phyloP scores from a whole-genome alignment of 2,888 invertebrate species.

The Stegophylla sp. region DNA sequence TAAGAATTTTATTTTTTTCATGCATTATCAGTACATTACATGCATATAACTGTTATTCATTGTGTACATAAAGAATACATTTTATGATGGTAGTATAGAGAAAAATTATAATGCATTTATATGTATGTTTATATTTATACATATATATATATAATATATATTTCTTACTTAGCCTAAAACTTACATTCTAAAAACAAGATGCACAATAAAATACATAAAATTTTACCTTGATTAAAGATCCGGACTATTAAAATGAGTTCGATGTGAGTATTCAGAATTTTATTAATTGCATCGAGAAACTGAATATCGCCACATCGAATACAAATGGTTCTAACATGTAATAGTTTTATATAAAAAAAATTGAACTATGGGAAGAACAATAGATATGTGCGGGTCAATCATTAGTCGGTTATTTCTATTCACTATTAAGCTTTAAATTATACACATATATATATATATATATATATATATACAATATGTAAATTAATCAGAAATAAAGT shows the following conservation, averaged over 20 bases:
- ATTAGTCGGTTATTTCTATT: conserved; percentile 32
- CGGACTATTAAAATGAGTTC: conserved; percentile 43
- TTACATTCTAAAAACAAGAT: conserved; percentile 38
- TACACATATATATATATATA: neutral
- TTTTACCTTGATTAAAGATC: conserved; percentile 50
- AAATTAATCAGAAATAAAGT: too few relatives aligned
- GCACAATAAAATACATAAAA: conserved; percentile 13
- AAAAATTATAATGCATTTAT: conserved; percentile 25
- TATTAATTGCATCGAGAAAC: neutral
- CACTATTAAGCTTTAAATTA: conserved; percentile 18
- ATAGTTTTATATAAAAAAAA: neutral
- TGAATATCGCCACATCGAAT: neutral
- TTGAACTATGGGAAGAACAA: conserved; percentile 25
- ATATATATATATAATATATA: too few relatives aligned
- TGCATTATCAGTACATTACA: neutral
- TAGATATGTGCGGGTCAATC: conserved; percentile 43
- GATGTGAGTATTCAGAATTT: neutral
- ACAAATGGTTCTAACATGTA: neutral
- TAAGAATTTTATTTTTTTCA: too few relatives aligned
- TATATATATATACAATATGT: too few relatives aligned
- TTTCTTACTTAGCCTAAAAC: conserved; percentile 42
- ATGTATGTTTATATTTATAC: too few relatives aligned
- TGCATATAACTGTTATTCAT: conserved; percentile 17
- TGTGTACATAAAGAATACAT: conserved; percentile 8
- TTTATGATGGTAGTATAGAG: too few relatives aligned